Evolutionary conservation across 2,113 vertebrate genomes (phyloP), one percentile per base, ranked within the genome.

Genomic region (Cephalopterus ornatus): DNA sequence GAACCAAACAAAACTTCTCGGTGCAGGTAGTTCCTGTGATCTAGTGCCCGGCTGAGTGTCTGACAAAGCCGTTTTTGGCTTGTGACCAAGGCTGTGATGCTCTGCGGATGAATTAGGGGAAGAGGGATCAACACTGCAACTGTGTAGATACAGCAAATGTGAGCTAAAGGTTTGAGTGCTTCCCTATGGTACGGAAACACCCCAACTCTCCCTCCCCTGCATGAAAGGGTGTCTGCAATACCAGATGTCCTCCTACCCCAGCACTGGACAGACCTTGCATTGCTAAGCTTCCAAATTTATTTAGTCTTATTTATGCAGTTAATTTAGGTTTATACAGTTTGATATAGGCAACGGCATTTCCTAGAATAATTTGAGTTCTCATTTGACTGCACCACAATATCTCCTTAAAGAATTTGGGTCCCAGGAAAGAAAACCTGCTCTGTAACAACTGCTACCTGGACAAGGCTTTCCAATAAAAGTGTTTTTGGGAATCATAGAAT

Each of bases 21-120:
- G 76, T 55, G 83, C 93, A 95, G 94, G 95, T 95, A 91, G 65
- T 81, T 63, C 47, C 86, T 75, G 41, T 89, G 91, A 90, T 84
- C 83, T 50, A 59, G 61, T 28, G 88, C 83, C 88, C 0, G 0
- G 86, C 50, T 32, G 86, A 95, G 73, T 14, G 44, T 67, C 84
- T 85, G 76, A 75, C 88, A 91, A 89, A 95, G 86, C 42, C 47
- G 32, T 67, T 47, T 72, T 46, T 95, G 94, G 96, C 93, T 52
- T 4, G 41, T n/a, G 33, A 53, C 88, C 91, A 90, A 92, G 86
- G 63, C 76, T 1, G 1, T 11, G 81, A 71, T 65, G 89, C 1
- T 17, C 85, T 75, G 7, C 0, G 16, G 55, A 24, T 63, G 83
- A 59, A 22, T 52, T 37, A 37, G 24, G 50, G 47, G 65, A 50